Percentiles rank a stretch among this genome's conserved stretches.
Conservation (phyloP, 35 echinoderm and acorn worm genomes). For the Eucidaris tribuloides region DNA sequence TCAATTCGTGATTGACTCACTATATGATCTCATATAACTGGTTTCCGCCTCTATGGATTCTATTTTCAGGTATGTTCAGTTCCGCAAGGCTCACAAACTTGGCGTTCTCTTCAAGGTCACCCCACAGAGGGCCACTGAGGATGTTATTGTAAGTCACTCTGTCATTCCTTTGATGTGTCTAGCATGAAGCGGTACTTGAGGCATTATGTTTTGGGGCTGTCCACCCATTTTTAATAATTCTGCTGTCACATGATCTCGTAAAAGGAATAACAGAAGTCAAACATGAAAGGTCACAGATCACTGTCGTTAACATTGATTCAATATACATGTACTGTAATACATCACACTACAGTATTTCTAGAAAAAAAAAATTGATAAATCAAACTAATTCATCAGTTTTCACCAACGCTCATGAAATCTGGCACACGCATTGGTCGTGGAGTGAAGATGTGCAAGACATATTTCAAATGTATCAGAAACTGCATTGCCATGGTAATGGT, state of each 20-base stretch:
- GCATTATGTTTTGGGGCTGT: background rate
- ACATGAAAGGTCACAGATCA: background rate
- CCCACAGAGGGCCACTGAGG: constrained; percentile 48
- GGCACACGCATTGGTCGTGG: too few relatives aligned
- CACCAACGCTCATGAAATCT: too few relatives aligned
- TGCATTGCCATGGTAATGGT: too few relatives aligned
- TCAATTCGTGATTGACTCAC: too few relatives aligned
- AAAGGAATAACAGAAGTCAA: background rate
- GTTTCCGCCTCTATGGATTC: too few relatives aligned
- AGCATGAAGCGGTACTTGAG: background rate
- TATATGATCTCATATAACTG: too few relatives aligned
- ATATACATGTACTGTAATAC: background rate
- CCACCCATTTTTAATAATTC: background rate
- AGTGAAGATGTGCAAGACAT: too few relatives aligned
- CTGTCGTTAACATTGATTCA: background rate
- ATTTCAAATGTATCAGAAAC: too few relatives aligned
- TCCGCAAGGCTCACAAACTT: constrained; percentile 83
- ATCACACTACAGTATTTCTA: background rate
- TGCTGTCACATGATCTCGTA: background rate
- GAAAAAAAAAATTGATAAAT: too few relatives aligned
- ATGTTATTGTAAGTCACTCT: constrained; percentile 78
- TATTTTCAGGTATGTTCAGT: constrained; percentile 71
- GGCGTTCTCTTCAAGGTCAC: constrained; percentile 87
- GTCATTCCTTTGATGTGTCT: background rate
- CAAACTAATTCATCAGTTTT: too few relatives aligned